Base-by-base conservation (phyloP, 2,888 invertebrate species). In the Acrobasis suavella region DNA sequence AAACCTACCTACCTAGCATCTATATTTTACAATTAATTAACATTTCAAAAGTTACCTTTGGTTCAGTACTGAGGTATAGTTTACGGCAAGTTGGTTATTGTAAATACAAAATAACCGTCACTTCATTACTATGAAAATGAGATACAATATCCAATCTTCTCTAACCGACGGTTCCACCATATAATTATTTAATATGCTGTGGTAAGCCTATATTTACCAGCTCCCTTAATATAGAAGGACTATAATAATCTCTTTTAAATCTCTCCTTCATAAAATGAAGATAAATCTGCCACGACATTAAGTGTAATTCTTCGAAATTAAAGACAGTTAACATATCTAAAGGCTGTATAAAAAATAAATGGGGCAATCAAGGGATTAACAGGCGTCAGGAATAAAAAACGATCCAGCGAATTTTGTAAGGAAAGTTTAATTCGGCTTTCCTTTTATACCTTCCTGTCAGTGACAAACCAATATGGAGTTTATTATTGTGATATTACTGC, bases 361-460 rank as follows among this genome's bases (percentile, higher is more conserved):
- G 60, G 60, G 51, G 51, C 60, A 51, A 60, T 60, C 60, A 60
- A 60, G 51, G 60, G 51, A 60, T 60, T 60, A 60, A 60, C 60
- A 60, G 51, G 51, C 60, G 17, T 51, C 38, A 17, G n/a, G 60
- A 42, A 39, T 60, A 60, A 60, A 60, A 60, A 60, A 60, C 52
- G 60, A 51, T 51, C 51, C 51, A 17, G 39, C 60, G 60, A 52
- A 51, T 60, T 60, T 60, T 39, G 38, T 60, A 17, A 60, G 60
- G 39, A 60, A 59, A 60, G 60, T 60, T 42, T 51, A 50, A 51
- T 51, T 60, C 51, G 60, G 60, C n/a, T 42, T 51, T 39, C 39
- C 51, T 39, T 60, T 15, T 16, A 22, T 22, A 37, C 16, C 51
- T 51, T 42, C 46, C 14, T n/a, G 2, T 16, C 37, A n/a, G 15